Base-by-base conservation (phyloP, 1,140 invertebrate species). In the Anoplolepis gracilipes region DNA sequence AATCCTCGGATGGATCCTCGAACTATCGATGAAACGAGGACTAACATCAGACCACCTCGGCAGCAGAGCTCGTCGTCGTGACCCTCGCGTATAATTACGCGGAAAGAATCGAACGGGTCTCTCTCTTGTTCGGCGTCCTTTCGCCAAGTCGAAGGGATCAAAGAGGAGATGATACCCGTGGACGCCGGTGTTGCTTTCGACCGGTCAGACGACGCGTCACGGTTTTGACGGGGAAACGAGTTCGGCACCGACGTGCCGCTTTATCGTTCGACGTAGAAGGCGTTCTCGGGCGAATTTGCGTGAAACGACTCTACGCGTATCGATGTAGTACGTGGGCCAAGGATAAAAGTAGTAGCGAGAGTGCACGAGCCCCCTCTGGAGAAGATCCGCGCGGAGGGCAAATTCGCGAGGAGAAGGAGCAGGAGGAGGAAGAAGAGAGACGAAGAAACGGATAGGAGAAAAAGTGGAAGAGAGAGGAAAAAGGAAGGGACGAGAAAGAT, bases 251-350 rank as follows among this genome's bases (percentile, higher is more conserved):
- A 64, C 77, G 64, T 46, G 36, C 3, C 46, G 77, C 49, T 25
- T 72, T 46, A 36, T 36, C 65, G 61, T 49, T 85, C 59, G 55
- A 85, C 86, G 75, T 86, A 59, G 53, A 82, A 88, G 88, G 88
- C 89, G 88, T 90, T 90, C 89, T 84, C 86, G 75, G 86, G 19
- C 92, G 92, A 93, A 93, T 94, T 93, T 93, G 93, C 93, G 93
- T 93, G 94, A 94, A 94, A 94, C 93, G 92, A 92, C 89, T 89
- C 79, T 87, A 67, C 64, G 84, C 73, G 69, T 88, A 91, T 85
- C 77, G 86, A 86, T 87, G 72, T 87, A 85, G 61, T 72, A 88
- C 84, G 88, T 49, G 82, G 81, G 61, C 85, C 84, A 85, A 87
- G 84, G 75, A 87, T 89, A 92, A 91, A 91, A 78, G 81, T 88